Base-by-base conservation (phyloP, 2,113 vertebrate species). In the Strix aluco region DNA sequence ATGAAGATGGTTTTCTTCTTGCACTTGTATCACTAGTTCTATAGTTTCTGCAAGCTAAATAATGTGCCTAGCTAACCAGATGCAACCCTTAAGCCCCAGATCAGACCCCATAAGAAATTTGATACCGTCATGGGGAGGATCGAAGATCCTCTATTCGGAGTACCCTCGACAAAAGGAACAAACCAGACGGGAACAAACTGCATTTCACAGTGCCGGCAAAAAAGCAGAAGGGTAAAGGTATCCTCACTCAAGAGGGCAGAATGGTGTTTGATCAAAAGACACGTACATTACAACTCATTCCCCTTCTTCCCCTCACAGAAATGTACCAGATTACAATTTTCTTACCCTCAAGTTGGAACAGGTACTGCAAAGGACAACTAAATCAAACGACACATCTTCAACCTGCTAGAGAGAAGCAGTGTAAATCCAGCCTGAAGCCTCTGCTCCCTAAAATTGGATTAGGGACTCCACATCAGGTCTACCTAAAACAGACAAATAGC, bases 371-470 rank as follows among this genome's bases (percentile, higher is more conserved):
- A 92, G 59, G 69, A 84, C 34, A 52, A 47, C 69, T 36, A 86
- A 88, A 81, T 55, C 52, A 71, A 94, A 67, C 0, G 2, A 69
- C 29, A 61, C 17, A 89, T 87, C 55, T 88, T 92, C 47, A 91
- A 23, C 38, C 72, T 84, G 70, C 34, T 62, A 61, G 27, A 82
- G 10, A 79, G 27, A 94, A 44, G 18, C 18, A 59, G 36, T 5
- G 9, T 70, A 82, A 91, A 91, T 69, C 49, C 66, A 91, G 78
- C 21, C 58, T 61, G n/a, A 95, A 86, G 54, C 30, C 59, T 95
- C 49, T 86, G 36, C 62, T 96, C 92, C 75, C 67, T 77, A 29
- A 90, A 93, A 94, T 86, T 70, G 62, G 54, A 82, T 93, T 93
- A 96, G 42, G n/a, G 65, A 79, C 38, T 92, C 29, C 16, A 67